phyloP scores from a whole-genome alignment of 2,113 vertebrate species.

The Rhinoderma darwinii region DNA sequence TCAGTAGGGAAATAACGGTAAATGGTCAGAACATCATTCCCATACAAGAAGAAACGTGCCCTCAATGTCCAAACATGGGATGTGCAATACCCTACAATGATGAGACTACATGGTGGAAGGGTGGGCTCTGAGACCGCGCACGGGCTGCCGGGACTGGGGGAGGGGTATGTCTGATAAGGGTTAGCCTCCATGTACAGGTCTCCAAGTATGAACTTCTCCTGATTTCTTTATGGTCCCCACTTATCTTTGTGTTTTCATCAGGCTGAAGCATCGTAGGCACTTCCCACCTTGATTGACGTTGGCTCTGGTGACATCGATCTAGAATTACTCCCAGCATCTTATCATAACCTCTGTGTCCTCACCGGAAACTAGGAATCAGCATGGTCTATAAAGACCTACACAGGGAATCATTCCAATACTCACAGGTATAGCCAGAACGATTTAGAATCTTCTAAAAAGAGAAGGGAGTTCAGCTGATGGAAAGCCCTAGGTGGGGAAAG shows the following conservation, averaged over 20 bases:
- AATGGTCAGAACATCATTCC: neutral
- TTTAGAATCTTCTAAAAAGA: no score
- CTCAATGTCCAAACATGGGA: neutral
- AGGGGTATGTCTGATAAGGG: neutral
- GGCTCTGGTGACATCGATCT: neutral
- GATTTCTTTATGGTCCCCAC: neutral
- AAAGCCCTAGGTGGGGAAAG: neutral
- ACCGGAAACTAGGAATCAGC: neutral
- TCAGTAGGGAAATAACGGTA: slow-evolving; percentile 86
- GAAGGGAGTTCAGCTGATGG: neutral
- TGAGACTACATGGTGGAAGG: neutral
- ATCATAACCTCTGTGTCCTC: neutral
- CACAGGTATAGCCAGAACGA: neutral
- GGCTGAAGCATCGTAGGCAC: neutral
- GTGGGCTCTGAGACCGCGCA: neutral
- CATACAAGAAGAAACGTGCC: neutral
- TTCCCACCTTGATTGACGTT: neutral
- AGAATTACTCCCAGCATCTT: neutral
- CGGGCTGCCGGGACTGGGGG: neutral
- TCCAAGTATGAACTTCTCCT: neutral
- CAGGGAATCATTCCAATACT: neutral
- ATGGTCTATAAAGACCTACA: neutral
- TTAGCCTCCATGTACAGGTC: neutral
- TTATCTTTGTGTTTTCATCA: neutral
- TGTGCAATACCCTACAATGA: neutral